These are phyloP conservation scores for Parauchenoglanis punctatus DNA, from an alignment of 2,797 vertebrate genomes.

Conservation along the genomic window DNA sequence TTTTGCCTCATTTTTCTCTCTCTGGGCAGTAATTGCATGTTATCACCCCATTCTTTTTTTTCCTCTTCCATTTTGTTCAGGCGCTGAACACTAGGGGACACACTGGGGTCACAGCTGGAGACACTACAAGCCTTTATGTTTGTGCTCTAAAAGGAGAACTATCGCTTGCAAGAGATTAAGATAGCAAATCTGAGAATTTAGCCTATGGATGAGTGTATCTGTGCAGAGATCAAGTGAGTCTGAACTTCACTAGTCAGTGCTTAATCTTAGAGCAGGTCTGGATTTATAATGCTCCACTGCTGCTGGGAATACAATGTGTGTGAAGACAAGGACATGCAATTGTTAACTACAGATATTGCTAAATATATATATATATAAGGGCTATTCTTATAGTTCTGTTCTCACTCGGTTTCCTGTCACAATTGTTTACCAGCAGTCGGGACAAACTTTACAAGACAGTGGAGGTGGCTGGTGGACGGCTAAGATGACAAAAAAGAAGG, in stretches of 20 bases:
- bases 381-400: background rate
- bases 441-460: slow-evolving; percentile 42
- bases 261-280: slow-evolving; percentile 3
- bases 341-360: slow-evolving; percentile 3
- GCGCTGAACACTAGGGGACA: slow-evolving; percentile 28
- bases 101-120: slow-evolving; percentile 29
- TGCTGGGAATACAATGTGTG: slow-evolving; percentile 12
- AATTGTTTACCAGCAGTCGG: slow-evolving; percentile 33
- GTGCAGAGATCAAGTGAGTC: slow-evolving; percentile 7
- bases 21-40: slow-evolving; percentile 41
- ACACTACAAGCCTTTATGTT: slow-evolving; percentile 26
- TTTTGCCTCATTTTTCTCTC: slow-evolving; percentile 30
- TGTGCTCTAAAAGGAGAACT: slow-evolving; percentile 2
- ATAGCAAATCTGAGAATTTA: slow-evolving; percentile 29
- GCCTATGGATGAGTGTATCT: slow-evolving; percentile 20
- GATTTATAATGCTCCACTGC: slow-evolving; percentile 21
- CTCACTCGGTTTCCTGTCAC: slow-evolving; percentile 32
- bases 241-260: background rate
- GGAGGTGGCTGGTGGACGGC: background rate
- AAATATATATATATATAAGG: background rate
- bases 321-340: background rate
- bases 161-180: slow-evolving; percentile 8
- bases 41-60: slow-evolving; percentile 30
- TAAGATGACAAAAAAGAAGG: slow-evolving; percentile 14
- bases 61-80: slow-evolving; percentile 21